Evolutionary conservation across 2,113 vertebrate species (phyloP).

Genomic region (Spea bombifrons): DNA sequence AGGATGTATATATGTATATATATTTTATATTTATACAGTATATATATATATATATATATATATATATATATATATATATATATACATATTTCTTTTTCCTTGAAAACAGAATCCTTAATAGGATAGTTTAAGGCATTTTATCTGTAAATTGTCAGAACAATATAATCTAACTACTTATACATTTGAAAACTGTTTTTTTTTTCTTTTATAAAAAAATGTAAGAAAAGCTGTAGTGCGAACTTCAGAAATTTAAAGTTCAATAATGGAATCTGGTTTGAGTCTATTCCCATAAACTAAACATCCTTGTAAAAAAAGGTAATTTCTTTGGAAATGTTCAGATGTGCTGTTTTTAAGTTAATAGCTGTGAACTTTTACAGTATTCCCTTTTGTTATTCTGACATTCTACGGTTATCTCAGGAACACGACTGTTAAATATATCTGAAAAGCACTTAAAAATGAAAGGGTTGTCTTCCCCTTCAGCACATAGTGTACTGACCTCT

Average conservation of each 20-base stretch:
- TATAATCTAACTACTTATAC: too few species aligned
- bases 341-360: constrained; percentile 27
- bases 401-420: constrained; percentile 41
- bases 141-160: too few species aligned
- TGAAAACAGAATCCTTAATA: too few species aligned
- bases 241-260: neutral
- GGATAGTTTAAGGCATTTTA: too few species aligned
- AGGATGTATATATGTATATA: too few species aligned
- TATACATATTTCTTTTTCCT: too few species aligned
- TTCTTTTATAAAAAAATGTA: too few species aligned
- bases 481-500: constrained; percentile 28
- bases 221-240: neutral
- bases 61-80: too few species aligned
- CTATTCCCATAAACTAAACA: neutral
- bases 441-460: constrained; percentile 24
- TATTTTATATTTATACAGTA: too few species aligned
- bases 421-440: neutral
- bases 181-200: too few species aligned
- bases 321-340: constrained; percentile 14
- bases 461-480: constrained; percentile 32
- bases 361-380: constrained; percentile 35
- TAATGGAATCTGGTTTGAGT: neutral
- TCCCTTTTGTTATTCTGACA: constrained; percentile 39
- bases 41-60: too few species aligned
- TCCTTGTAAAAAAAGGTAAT: neutral